Evolutionary conservation across 2,888 invertebrate genomes (phyloP), one percentile per base, ranked within the genome.

Genomic region (Crepidodera aurea): DNA sequence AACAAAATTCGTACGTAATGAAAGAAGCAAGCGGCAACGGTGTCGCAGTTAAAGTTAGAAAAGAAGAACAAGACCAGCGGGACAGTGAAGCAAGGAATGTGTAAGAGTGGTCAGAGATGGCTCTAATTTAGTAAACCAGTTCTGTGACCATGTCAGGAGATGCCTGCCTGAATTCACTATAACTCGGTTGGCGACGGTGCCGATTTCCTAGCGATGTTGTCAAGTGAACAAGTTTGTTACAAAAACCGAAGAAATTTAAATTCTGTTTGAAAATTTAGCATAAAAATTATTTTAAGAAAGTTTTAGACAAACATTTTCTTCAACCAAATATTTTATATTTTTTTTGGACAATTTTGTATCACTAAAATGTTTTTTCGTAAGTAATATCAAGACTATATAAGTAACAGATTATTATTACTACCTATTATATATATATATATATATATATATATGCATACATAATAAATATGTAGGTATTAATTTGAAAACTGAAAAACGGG

Each of bases 91-190:
- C 73, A 50, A 56, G 39, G 53, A 57, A 57, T 50, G 39, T 73
- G 74, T 74, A 73, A 73, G 72, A 75, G 72, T 76, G 74, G 75
- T 73, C 75, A 73, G 74, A 74, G 77, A 78, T 78, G 78, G 78
- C 71, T 78, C 79, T 78, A 78, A 79, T 79, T 79, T 78, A 79
- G 76, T 79, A 79, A 79, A 79, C 79, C 78, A 79, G 79, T 79
- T 79, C 77, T 77, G 74, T 78, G 78, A 79, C 78, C 79, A 79
- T 79, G 79, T 79, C 78, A 79, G 77, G 78, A 72, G 76, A 77
- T 75, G 78, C 78, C 76, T 71, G 71, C 76, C 75, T 76, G 76
- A 74, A 72, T 77, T 72, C 69, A 71, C 67, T 69, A 71, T 69
- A n/a, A n/a, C 68, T 51, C 15, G 7, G 18, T 19, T 8, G 12